These are phyloP conservation scores for Podotricha telesiphe DNA, from an alignment of 2,888 invertebrate species.

Conservation along the genomic window DNA sequence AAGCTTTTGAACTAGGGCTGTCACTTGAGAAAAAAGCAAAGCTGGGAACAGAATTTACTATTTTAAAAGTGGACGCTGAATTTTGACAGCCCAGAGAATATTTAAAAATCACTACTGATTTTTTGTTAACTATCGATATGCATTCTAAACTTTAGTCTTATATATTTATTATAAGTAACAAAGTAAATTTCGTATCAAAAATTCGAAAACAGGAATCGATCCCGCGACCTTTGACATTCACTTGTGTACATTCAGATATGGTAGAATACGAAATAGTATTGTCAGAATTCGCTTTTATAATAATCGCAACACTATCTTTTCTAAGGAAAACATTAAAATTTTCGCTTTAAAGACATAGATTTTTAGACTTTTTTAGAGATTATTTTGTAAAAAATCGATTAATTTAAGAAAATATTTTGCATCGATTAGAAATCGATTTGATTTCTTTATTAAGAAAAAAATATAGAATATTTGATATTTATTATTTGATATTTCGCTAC, in stretches of 20 bases:
- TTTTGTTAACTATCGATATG: slow-evolving; percentile 24
- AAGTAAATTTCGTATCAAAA: slow-evolving; percentile 22
- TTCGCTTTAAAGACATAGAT: slow-evolving; percentile 3
- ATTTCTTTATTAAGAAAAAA: neutral
- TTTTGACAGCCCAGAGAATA: slow-evolving; percentile 4
- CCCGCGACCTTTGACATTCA: slow-evolving; percentile 2
- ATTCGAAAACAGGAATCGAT: neutral
- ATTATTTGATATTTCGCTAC: neutral
- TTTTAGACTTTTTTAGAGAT: too few relatives aligned
- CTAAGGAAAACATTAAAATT: neutral
- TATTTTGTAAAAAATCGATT: slow-evolving; percentile 8
- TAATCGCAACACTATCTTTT: neutral
- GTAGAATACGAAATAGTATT: slow-evolving; percentile 24
- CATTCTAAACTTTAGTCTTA: slow-evolving; percentile 20
- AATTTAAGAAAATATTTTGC: neutral
- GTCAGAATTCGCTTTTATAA: slow-evolving; percentile 19
- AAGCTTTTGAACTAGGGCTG: slow-evolving; percentile 21
- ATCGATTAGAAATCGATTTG: neutral
- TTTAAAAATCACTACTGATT: slow-evolving; percentile 11
- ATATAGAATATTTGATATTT: neutral
- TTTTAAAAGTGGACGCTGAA: neutral
- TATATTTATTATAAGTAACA: slow-evolving; percentile 11
- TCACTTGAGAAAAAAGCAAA: neutral
- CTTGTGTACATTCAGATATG: slow-evolving; percentile 27
- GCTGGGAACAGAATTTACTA: neutral